Percentiles rank a stretch among this genome's conserved stretches.
phyloP scores from a whole-genome alignment of 2,888 invertebrate species.

The Xanthorhoe designata region DNA sequence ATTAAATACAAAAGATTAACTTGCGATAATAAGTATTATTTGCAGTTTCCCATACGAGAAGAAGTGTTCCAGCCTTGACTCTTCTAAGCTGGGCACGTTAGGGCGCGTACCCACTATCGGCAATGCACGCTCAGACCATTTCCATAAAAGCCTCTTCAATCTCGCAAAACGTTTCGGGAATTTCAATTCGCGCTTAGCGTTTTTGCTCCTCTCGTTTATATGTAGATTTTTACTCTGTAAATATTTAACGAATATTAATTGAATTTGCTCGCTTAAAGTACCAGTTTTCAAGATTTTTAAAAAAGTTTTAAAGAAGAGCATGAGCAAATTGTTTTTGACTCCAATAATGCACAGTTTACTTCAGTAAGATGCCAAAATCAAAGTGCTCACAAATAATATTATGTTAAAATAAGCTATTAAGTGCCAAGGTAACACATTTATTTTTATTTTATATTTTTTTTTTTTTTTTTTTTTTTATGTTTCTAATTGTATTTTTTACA shows the following conservation, averaged over 20 bases:
- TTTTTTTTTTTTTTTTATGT: too few species aligned
- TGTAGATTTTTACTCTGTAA: conserved; percentile 49
- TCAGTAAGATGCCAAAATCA: too few species aligned
- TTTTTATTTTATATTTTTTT: too few species aligned
- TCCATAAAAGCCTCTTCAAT: conserved; percentile 86
- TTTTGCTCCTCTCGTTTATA: conserved; percentile 59
- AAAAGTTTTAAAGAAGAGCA: too few species aligned
- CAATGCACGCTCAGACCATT: conserved; percentile 79
- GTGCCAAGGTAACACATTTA: too few species aligned
- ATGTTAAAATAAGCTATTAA: too few species aligned
- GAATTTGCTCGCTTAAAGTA: conserved; percentile 26
- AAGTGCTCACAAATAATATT: too few species aligned
- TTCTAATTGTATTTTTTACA: too few species aligned
- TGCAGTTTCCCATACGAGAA: not conserved
- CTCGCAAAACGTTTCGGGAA: conserved; percentile 82
- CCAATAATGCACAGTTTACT: too few species aligned
- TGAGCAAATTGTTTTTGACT: too few species aligned
- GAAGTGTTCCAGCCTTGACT: conserved; percentile 11
- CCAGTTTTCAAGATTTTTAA: not conserved
- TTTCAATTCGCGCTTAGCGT: conserved; percentile 81
- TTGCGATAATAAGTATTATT: not conserved
- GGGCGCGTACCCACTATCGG: conserved; percentile 60
- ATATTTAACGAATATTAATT: conserved; percentile 47
- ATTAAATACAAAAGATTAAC: too few species aligned
- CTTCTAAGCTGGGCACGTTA: conserved; percentile 39